These are phyloP conservation scores for Gobio occitaniae DNA, from an alignment of 2,797 vertebrate species.

Conservation along the genomic window DNA sequence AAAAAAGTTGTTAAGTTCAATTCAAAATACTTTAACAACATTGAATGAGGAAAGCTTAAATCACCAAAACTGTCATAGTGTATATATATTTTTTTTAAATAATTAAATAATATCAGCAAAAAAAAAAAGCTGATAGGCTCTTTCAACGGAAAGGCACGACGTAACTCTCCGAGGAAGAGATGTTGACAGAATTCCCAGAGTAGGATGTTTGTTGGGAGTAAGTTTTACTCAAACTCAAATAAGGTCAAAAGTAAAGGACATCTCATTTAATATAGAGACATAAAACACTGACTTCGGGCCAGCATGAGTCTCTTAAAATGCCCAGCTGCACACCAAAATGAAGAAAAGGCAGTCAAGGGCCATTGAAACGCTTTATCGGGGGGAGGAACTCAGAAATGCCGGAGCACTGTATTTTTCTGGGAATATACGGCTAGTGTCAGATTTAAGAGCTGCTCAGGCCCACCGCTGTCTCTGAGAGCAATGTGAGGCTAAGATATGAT, in stretches of 20 bases:
- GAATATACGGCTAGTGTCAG: slow-evolving; percentile 46
- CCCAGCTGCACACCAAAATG: slow-evolving; percentile 40
- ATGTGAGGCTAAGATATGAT: slow-evolving; percentile 27
- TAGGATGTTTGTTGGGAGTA: slow-evolving; percentile 21
- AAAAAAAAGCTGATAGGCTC: background rate
- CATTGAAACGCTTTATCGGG: slow-evolving; percentile 28
- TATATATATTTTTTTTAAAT: background rate
- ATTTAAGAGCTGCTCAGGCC: slow-evolving; percentile 28
- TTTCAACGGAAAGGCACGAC: background rate
- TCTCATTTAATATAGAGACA: slow-evolving; percentile 45
- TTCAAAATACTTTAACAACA: background rate
- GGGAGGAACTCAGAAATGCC: slow-evolving; percentile 34
- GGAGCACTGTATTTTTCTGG: slow-evolving; percentile 29
- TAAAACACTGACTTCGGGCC: slow-evolving; percentile 33
- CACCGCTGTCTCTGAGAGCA: slow-evolving; percentile 42
- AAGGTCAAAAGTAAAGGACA: slow-evolving; percentile 46
- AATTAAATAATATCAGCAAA: background rate
- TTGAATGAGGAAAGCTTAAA: background rate
- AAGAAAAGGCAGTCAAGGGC: slow-evolving; percentile 40
- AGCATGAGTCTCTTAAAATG: slow-evolving; percentile 22
- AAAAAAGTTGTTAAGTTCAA: background rate
- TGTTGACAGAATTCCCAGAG: background rate
- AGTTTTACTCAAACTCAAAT: slow-evolving; percentile 39
- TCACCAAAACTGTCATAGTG: background rate
- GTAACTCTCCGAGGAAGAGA: background rate